Conservation (phyloP, 35 echinoderm and acorn worm genomes). For the Anneissia japonica region DNA sequence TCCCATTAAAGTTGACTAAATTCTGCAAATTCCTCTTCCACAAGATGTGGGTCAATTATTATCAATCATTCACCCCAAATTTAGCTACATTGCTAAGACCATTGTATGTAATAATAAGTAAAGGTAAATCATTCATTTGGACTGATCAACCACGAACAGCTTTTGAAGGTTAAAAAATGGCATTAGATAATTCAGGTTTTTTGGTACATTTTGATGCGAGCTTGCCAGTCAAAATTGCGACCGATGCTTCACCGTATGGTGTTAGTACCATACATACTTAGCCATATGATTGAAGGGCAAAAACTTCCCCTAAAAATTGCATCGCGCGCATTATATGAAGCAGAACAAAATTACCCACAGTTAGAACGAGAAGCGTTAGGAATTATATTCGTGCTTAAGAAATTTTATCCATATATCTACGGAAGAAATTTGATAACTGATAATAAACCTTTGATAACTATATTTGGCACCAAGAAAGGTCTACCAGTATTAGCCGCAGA, state of each 20-base stretch:
- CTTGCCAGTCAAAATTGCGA: slow-evolving; percentile 28
- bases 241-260: slow-evolving; percentile 23
- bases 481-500: slow-evolving; percentile 32
- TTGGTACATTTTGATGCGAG: slow-evolving; percentile 29
- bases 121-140: not conserved
- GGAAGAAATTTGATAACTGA: slow-evolving; percentile 23
- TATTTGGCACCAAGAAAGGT: slow-evolving; percentile 39
- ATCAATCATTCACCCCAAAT: slow-evolving; percentile 6
- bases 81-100: not conserved
- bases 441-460: slow-evolving; percentile 21
- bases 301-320: slow-evolving; percentile 25
- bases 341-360: slow-evolving; percentile 22
- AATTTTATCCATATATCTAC: slow-evolving; percentile 29
- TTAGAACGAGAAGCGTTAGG: slow-evolving; percentile 22
- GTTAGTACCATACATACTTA: slow-evolving; percentile 23
- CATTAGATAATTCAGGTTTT: slow-evolving; percentile 31
- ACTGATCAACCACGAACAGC: not conserved
- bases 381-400: slow-evolving; percentile 21
- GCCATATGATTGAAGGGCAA: slow-evolving; percentile 26
- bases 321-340: slow-evolving; percentile 13
- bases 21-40: not conserved
- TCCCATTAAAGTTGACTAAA: slow-evolving; percentile 5
- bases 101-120: not conserved
- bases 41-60: slow-evolving; percentile 14
- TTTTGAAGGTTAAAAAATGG: slow-evolving; percentile 3